phyloP scores from a whole-genome alignment of 2,888 invertebrate genomes.

The Caenorhabditis zanzibari region DNA sequence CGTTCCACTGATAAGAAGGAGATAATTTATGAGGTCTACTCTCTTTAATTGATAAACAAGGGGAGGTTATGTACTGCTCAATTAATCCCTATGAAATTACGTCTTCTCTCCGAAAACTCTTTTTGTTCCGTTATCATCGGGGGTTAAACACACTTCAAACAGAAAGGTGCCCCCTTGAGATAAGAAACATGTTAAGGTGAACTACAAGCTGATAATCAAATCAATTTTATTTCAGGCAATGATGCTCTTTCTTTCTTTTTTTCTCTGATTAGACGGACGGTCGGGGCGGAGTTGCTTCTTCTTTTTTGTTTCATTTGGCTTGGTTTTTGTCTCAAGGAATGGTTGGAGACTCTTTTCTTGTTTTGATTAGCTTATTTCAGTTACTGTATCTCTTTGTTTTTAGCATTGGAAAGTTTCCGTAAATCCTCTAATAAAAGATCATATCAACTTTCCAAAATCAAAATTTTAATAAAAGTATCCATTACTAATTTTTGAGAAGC shows the following conservation, averaged over 20 bases:
- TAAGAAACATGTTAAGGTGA: constrained; percentile 13
- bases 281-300: constrained; percentile 35
- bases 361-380: background rate
- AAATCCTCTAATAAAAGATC: no score
- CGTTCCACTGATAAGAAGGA: constrained; percentile 35
- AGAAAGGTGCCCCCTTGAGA: constrained; percentile 1
- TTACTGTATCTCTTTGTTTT: background rate
- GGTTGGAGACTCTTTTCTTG: background rate
- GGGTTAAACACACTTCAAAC: constrained; percentile 27
- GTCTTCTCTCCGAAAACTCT: constrained; percentile 2
- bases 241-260: background rate
- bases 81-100: background rate
- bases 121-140: constrained; percentile 10
- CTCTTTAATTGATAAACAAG: constrained; percentile 20
- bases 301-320: constrained; percentile 17
- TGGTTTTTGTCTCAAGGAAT: background rate
- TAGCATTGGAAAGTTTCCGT: no score
- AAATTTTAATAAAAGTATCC: no score
- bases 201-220: constrained; percentile 31
- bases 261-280: constrained; percentile 25
- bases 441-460: no score
- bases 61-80: background rate
- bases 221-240: constrained; percentile 24
- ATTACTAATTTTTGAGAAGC: no score
- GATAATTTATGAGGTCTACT: constrained; percentile 45